These are phyloP conservation scores for Pristionchus fissidentatus DNA, from an alignment of 2,888 invertebrate species.

Conservation along the genomic window DNA sequence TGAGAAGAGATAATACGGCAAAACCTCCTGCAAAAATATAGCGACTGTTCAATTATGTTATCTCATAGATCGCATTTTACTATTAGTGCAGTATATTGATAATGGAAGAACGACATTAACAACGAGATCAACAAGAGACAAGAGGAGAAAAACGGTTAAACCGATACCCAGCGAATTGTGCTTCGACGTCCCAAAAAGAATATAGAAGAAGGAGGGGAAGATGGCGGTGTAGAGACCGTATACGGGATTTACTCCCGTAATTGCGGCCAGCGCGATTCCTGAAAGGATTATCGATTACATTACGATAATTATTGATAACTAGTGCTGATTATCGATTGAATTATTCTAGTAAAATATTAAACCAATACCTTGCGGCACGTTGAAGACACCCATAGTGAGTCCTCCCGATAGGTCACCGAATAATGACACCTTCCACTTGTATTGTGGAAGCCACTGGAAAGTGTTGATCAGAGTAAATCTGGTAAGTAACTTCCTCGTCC, in stretches of 20 bases:
- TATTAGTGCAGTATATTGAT: not conserved
- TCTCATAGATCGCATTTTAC: not conserved
- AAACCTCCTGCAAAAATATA: conserved; percentile 65
- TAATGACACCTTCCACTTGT: conserved; percentile 71
- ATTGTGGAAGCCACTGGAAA: conserved; percentile 66
- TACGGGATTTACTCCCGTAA: conserved; percentile 73
- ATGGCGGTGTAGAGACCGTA: conserved; percentile 74
- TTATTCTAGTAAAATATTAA: not conserved
- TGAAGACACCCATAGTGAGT: conserved; percentile 74
- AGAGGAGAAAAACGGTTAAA: not conserved
- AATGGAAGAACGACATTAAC: not conserved
- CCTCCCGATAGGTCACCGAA: conserved; percentile 73
- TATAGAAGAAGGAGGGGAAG: conserved; percentile 74
- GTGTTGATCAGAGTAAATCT: not conserved
- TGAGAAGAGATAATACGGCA: conserved; percentile 73
- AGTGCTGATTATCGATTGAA: not conserved
- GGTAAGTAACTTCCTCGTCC: too few relatives aligned
- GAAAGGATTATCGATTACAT: conserved; percentile 27
- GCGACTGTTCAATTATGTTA: not conserved
- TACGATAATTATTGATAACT: not conserved
- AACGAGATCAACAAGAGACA: not conserved
- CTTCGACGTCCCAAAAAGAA: conserved; percentile 74
- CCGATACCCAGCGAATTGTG: conserved; percentile 70
- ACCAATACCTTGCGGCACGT: conserved; percentile 66
- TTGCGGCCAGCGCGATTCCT: conserved; percentile 74